These are phyloP conservation scores for Iguana delicatissima DNA, from an alignment of 2,797 vertebrate species.

Conservation along the genomic window DNA sequence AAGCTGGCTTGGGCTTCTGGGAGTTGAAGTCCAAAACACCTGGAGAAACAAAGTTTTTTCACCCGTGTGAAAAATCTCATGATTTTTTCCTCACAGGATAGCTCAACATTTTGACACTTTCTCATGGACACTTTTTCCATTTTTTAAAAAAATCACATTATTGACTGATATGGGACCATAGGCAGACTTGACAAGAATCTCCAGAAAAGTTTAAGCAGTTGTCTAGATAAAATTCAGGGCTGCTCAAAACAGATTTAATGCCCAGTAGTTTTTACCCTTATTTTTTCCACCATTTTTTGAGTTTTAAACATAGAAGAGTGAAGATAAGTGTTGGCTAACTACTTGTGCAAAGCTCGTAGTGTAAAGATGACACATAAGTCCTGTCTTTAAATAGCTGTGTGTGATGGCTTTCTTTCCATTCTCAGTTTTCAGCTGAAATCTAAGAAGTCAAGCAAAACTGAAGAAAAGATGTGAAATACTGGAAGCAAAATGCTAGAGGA, in stretches of 20 bases:
- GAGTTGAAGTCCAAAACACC: too few species aligned
- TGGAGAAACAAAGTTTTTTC: too few species aligned
- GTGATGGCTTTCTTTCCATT: not conserved
- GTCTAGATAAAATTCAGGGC: not conserved
- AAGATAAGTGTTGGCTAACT: not conserved
- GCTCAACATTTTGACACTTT: too few species aligned
- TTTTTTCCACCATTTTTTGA: not conserved
- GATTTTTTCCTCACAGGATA: too few species aligned
- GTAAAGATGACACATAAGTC: not conserved
- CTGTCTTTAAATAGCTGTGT: not conserved
- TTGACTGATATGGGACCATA: not conserved
- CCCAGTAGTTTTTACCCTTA: not conserved
- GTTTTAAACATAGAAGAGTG: not conserved
- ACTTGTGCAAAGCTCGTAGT: not conserved
- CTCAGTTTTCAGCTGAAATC: rapidly evolving
- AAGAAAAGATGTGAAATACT: conserved; percentile 21
- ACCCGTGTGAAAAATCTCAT: too few species aligned
- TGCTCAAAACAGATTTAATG: not conserved
- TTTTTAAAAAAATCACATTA: too few species aligned
- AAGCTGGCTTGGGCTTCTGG: too few species aligned
- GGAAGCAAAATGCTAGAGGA: not conserved
- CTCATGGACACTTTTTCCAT: too few species aligned
- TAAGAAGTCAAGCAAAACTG: not conserved
- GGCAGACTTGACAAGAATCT: not conserved
- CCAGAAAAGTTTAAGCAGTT: not conserved